Base-by-base conservation (phyloP, 2,797 vertebrate genomes). In the Gymnothorax javanicus region DNA sequence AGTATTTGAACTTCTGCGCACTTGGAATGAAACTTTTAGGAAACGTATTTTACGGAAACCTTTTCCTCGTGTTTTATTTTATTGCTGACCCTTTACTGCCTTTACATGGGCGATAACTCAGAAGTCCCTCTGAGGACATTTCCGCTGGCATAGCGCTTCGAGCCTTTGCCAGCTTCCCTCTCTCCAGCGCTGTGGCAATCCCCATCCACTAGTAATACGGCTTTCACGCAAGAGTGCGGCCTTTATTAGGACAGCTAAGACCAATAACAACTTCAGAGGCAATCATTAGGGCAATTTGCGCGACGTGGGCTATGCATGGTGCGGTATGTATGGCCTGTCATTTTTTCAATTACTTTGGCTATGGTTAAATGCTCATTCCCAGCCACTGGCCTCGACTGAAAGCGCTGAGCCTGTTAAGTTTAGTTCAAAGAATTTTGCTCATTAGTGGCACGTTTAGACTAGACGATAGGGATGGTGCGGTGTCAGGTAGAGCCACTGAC, bases 281-380 rank as follows among this genome's bases (percentile, higher is more conserved):
- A 93, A 94, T 95, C 94, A 96, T 95, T 93, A 93, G 92, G 94
- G 94, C 95, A 94, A 96, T 95, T 93, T 94, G 93, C 86, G 82
- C 86, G 84, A 83, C 43, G 60, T 73, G 86, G 62, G 25, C 77
- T 87, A 67, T 77, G 54, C 84, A 87, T 9, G 2, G 2, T 90
- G 88, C 91, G 93, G 92, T 91, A 91, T 93, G 91, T 92, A 94
- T 87, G 87, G 77, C 92, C 94, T 95, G 94, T 96, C 94, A 96
- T 96, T 95, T 96, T 96, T 96, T 96, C 95, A 96, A 95, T 96
- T 95, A 96, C 94, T 92, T 27, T 92, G 93, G 93, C 94, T 94
- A 93, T 95, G 95, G 94, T 95, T 96, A 95, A 96, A 95, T 94
- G 95, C 93, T 95, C 93, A 94, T 95, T 96, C 95, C 95, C 93